These are phyloP conservation scores for Telmatherina bonti DNA, from an alignment of 2,797 vertebrate genomes.

Conservation along the genomic window DNA sequence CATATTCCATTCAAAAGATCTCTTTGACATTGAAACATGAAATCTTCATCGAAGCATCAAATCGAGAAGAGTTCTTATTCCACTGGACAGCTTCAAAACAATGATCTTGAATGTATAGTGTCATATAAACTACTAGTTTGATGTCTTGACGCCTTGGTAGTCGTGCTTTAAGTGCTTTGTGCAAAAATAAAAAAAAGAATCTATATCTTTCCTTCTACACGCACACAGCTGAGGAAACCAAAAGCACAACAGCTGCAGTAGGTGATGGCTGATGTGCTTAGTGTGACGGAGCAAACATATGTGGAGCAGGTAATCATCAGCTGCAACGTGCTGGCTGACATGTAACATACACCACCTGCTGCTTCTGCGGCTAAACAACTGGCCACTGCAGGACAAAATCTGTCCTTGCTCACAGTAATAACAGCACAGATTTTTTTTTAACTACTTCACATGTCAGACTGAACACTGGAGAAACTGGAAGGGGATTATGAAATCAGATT, in stretches of 20 bases:
- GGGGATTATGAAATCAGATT: constrained; percentile 9
- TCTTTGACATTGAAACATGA: constrained; percentile 33
- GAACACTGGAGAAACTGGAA: constrained; percentile 17
- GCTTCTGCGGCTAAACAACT: constrained; percentile 53
- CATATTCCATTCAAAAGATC: constrained; percentile 30
- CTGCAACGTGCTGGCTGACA: constrained; percentile 61
- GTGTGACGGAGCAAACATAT: constrained; percentile 53
- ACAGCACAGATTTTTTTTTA: constrained; percentile 47
- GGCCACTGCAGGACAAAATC: constrained; percentile 39
- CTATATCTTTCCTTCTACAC: constrained; percentile 44
- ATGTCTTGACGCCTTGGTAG: constrained; percentile 41
- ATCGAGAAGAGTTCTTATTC: constrained; percentile 24
- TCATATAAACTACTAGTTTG: constrained; percentile 28
- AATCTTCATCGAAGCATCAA: constrained; percentile 25
- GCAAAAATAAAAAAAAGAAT: constrained; percentile 69
- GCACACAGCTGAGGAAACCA: constrained; percentile 37
- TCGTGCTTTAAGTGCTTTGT: constrained; percentile 80
- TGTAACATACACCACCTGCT: constrained; percentile 64
- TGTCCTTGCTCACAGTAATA: constrained; percentile 37
- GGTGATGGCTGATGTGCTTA: constrained; percentile 56
- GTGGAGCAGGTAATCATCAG: constrained; percentile 58
- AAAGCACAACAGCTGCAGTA: constrained; percentile 9
- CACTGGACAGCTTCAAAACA: constrained; percentile 44
- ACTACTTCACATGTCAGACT: constrained; percentile 42
- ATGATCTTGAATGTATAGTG: constrained; percentile 32